These are phyloP conservation scores for Spodoptera exigua DNA, from an alignment of 2,888 invertebrate genomes.

Conservation along the genomic window DNA sequence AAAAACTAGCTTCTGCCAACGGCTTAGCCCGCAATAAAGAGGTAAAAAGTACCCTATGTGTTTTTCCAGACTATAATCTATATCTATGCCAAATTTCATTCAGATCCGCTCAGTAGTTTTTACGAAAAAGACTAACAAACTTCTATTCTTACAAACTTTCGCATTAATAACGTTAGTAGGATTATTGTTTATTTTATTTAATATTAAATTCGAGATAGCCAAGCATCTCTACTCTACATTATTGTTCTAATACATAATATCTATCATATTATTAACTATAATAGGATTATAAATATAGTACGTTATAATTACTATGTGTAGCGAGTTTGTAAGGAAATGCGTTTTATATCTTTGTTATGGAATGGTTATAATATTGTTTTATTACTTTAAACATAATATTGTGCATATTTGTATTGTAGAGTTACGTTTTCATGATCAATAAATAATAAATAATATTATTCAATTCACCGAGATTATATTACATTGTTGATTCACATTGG, in stretches of 20 bases:
- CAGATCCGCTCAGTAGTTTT: too few relatives aligned
- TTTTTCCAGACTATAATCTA: too few relatives aligned
- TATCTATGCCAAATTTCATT: too few relatives aligned
- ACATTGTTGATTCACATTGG: not conserved
- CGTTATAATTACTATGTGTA: conserved; percentile 16
- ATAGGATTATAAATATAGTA: conserved; percentile 21
- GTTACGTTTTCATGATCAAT: not conserved
- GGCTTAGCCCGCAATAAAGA: too few relatives aligned
- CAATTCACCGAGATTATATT: not conserved
- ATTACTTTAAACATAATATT: conserved; percentile 27
- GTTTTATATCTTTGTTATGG: conserved; percentile 42
- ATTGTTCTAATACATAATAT: conserved; percentile 45
- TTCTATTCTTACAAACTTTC: too few relatives aligned
- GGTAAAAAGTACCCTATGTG: too few relatives aligned
- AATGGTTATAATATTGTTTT: conserved; percentile 43
- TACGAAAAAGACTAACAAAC: too few relatives aligned
- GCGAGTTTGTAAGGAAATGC: conserved; percentile 12
- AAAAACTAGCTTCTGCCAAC: too few relatives aligned
- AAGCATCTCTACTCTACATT: conserved; percentile 46
- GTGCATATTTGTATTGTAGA: conserved; percentile 18
- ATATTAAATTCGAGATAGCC: conserved; percentile 44
- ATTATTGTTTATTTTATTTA: conserved; percentile 25
- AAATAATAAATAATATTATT: conserved; percentile 1
- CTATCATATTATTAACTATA: too few relatives aligned
- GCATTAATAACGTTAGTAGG: too few relatives aligned